Percentiles rank a stretch among this genome's conserved stretches.
Conservation (phyloP, 1,140 invertebrate genomes). For the Drosophila kohkoa region DNA sequence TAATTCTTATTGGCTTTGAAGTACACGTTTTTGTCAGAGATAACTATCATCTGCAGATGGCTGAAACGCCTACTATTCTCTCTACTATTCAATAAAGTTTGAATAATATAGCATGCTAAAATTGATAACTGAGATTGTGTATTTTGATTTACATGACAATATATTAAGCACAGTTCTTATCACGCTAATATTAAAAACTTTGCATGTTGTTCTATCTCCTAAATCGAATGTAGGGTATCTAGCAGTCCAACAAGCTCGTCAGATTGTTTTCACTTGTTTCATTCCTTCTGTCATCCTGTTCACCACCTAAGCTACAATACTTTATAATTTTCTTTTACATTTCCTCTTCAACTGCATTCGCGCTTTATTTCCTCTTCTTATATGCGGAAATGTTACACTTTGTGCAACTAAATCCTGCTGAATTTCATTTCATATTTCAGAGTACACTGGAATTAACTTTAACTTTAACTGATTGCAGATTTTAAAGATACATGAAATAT, state of each 20-base stretch:
- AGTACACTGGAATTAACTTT: not conserved
- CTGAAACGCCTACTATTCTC: too few relatives aligned
- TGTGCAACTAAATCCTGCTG: not conserved
- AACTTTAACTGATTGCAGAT: too few relatives aligned
- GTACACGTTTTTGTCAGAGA: too few relatives aligned
- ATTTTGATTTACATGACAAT: too few relatives aligned
- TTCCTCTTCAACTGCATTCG: not conserved
- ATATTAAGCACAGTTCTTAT: too few relatives aligned
- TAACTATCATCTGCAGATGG: too few relatives aligned
- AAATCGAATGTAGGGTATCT: not conserved
- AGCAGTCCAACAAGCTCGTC: not conserved
- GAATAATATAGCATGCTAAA: too few relatives aligned
- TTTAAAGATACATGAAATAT: not conserved
- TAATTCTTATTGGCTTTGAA: too few relatives aligned
- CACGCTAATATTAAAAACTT: too few relatives aligned
- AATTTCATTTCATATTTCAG: not conserved
- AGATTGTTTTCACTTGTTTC: slow-evolving; percentile 8
- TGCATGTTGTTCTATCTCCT: too few relatives aligned
- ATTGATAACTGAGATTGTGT: too few relatives aligned
- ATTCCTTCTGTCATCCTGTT: not conserved
- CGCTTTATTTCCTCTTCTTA: not conserved
- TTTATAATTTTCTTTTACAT: not conserved
- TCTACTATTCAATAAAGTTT: too few relatives aligned
- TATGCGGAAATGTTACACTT: not conserved
- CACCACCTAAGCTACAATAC: not conserved